Base-by-base conservation (phyloP, 1,140 invertebrate species). In the Drosophila quadrilineata region DNA sequence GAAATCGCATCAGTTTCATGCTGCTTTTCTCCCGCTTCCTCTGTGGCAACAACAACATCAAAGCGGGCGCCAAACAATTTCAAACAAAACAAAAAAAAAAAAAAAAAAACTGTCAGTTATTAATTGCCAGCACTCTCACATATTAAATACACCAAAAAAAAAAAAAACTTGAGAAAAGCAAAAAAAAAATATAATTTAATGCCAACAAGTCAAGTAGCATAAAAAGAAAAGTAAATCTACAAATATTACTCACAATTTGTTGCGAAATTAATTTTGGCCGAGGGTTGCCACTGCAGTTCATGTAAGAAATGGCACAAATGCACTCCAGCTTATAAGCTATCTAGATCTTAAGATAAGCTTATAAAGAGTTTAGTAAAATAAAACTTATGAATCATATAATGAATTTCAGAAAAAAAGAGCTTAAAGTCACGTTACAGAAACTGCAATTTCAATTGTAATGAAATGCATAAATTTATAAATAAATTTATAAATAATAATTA, bases 1-100 rank as follows among this genome's bases (percentile, higher is more conserved):
- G 75, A 79, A 79, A 79, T 80, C 71, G 43, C 79, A 67, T 59
- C 54, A 57, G 36, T 65, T 58, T 65, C 62, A 50, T 65, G 45
- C 17, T 21, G 22, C 19, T 54, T 12, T 10, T 26, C 19, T 16
- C 10, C 21, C n/a, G 8, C 6, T 14, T 41, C 14, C 12, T 24
- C 5, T 62, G 50, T 45, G 24, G 5, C 22, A 24, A n/a, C 38
- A 35, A 14, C 24, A 50, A 65, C 21, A 65, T 65, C 62, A 65
- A 65, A 65, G 62, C 62, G 36, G 45, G 43, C 62, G 54, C 21
- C 28, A 65, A n/a, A 59, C 59, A 57, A 48, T 64, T 63, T 40
- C 33, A 48, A 31, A n/a, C n/a, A n/a, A n/a, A n/a, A n/a, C n/a
- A n/a, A n/a, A n/a, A n/a, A n/a, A n/a, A n/a, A n/a, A n/a, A n/a